Evolutionary conservation across 2,113 vertebrate genomes (phyloP).

Genomic region (Procavia capensis): DNA sequence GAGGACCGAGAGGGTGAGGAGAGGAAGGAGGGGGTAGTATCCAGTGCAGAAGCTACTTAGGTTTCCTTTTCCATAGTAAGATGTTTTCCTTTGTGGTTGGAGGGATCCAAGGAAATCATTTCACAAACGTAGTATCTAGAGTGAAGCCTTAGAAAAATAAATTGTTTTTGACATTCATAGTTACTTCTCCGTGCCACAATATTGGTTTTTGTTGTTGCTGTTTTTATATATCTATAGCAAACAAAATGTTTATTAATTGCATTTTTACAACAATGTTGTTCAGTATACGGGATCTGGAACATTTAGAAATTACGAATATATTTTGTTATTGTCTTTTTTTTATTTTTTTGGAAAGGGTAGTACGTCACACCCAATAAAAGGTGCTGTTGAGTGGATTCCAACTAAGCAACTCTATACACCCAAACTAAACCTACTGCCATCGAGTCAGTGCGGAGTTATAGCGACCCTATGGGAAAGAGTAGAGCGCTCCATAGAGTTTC

Average conservation of each 20-base stretch:
- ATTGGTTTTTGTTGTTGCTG: too few species aligned
- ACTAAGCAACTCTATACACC: too few species aligned
- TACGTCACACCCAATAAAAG: background rate
- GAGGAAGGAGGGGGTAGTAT: background rate
- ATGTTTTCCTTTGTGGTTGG: background rate
- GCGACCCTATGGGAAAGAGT: too few species aligned
- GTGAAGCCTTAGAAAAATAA: background rate
- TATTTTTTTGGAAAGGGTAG: constrained; percentile 29
- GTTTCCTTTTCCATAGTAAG: background rate
- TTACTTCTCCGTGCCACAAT: too few species aligned
- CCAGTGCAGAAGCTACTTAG: background rate
- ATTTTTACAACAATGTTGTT: background rate
- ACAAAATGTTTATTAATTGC: background rate
- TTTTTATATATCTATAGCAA: too few species aligned
- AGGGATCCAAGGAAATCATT: background rate
- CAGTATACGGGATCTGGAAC: background rate
- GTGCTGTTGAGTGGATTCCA: too few species aligned
- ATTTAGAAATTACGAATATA: background rate
- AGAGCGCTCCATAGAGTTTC: too few species aligned
- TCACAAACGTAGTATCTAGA: background rate
- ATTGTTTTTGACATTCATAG: too few species aligned
- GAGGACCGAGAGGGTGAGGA: background rate
- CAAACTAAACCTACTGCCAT: too few species aligned
- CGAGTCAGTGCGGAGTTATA: too few species aligned
- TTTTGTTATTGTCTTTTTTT: background rate